Base-by-base conservation (phyloP, 2,888 invertebrate species). In the Panopea generosa region DNA sequence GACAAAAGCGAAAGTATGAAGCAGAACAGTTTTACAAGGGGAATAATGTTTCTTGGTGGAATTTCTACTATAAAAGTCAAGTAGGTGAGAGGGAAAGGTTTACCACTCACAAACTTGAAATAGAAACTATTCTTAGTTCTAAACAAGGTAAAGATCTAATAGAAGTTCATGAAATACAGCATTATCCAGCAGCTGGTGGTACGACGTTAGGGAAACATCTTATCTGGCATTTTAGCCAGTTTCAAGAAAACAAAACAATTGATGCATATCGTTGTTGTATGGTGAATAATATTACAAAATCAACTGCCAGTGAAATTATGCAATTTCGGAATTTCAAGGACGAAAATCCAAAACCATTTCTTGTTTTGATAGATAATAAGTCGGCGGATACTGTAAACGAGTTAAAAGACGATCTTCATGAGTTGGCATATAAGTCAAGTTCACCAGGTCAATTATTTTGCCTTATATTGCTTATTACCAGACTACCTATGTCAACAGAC, bases 171-270 rank as follows among this genome's bases (percentile, higher is more conserved):
- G 26, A 52, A 4, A 63, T 74, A 11, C 27, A 50, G 26, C 74
- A 74, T 38, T 62, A 74, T 18, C 67, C 74, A 27, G 74, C 67
- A 7, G 68, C 74, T 18, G 74, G 74, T 16, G 74, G 74, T 11
- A 74, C 47, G 26, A 74, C 74, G 1, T 20, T 68, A 9, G 74
- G 63, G 29, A 50, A 24, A 43, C 68, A 74, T 24, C 29, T 74
- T 1, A 20, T 74, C 2, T 74, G 74, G 74, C 52, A 62, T 18
- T 63, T 74, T 11, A 74, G 74, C 29, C 74, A 74, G 38, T 56
- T 74, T 20, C 45, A 16, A 6, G 33, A 33, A 20, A 40, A 49
- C n/a, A 38, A 33, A 38, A 45, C 55, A 14, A 49, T 47, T 38
- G 16, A 52, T 16, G 38, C 62, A 26, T 74, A 57, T n/a, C 49